A percentile compares a stretch with the other conserved stretches of the same genome.
phyloP scores from a whole-genome alignment of 2,888 invertebrate genomes.

The Heterodera filipjevi region DNA sequence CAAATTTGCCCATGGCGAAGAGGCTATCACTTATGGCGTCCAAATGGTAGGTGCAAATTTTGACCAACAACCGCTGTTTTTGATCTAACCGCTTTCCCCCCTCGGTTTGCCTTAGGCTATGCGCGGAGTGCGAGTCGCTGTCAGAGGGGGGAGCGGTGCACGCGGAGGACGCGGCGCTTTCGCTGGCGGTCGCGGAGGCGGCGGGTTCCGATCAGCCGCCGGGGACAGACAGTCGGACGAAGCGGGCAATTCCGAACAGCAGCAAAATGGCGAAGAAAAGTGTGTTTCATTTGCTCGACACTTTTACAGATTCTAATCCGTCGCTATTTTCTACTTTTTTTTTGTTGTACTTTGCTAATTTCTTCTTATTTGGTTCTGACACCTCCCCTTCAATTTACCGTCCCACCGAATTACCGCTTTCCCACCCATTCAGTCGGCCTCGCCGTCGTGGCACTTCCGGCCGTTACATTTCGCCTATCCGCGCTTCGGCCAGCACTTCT shows the following conservation, averaged over 20 bases:
- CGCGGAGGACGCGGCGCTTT: neutral
- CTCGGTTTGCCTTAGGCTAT: neutral
- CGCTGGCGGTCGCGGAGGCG: neutral
- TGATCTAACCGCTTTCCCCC: too few species aligned
- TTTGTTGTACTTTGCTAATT: too few species aligned
- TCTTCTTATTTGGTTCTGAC: too few species aligned
- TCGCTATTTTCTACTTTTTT: too few species aligned
- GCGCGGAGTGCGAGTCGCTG: constrained; percentile 16
- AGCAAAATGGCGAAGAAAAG: neutral
- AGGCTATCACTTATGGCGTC: constrained; percentile 16
- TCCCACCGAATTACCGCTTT: neutral
- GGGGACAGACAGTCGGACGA: neutral
- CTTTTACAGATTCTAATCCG: neutral
- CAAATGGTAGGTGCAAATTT: neutral
- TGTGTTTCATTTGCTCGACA: neutral
- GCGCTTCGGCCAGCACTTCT: neutral
- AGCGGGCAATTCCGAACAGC: neutral
- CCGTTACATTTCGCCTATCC: constrained; percentile 12
- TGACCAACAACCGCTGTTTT: neutral
- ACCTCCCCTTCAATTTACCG: too few species aligned
- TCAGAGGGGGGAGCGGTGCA: constrained; percentile 7
- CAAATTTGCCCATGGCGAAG: constrained; percentile 25
- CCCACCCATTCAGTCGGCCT: neutral
- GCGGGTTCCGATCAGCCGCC: neutral
- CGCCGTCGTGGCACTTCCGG: neutral